These are phyloP conservation scores for Diplogasteroides magnus DNA, from an alignment of 1,140 invertebrate genomes.

Conservation along the genomic window DNA sequence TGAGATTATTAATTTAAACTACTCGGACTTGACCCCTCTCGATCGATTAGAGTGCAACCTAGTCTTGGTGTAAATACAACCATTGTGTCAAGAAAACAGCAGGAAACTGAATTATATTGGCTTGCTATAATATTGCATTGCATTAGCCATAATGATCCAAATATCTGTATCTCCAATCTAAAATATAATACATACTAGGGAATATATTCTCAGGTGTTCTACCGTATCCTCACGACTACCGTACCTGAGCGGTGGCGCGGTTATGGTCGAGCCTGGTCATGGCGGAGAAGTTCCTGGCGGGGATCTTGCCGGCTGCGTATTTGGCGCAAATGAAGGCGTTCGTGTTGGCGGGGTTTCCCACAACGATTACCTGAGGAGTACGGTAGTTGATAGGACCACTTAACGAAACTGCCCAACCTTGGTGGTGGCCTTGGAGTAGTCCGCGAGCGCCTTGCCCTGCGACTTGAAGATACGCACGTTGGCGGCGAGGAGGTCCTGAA, in stretches of 20 bases:
- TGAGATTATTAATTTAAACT: slow-evolving; percentile 9
- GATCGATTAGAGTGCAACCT: no score
- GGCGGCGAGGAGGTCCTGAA: slow-evolving; percentile 75
- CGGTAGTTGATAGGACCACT: slow-evolving; percentile 12
- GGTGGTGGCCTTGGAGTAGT: slow-evolving; percentile 85
- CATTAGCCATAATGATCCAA: no score
- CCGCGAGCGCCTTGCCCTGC: slow-evolving; percentile 82
- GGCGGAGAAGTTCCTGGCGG: slow-evolving; percentile 90
- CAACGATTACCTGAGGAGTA: slow-evolving; percentile 73
- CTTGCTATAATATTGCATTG: no score
- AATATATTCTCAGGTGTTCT: no score
- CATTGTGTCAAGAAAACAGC: no score
- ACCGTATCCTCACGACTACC: no score
- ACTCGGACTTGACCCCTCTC: no score
- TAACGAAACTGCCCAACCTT: slow-evolving; percentile 65
- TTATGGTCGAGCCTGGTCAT: slow-evolving; percentile 98
- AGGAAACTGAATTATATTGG: no score
- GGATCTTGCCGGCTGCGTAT: slow-evolving; percentile 94
- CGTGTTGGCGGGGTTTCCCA: slow-evolving; percentile 98
- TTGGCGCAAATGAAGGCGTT: slow-evolving; percentile 93
- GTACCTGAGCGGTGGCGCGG: slow-evolving; percentile 75
- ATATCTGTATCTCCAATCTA: no score
- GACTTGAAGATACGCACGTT: slow-evolving; percentile 98
- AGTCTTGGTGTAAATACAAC: no score
- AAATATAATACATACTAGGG: no score